Conservation (phyloP, 2,888 invertebrate species). For the Lacanobia oleracea region DNA sequence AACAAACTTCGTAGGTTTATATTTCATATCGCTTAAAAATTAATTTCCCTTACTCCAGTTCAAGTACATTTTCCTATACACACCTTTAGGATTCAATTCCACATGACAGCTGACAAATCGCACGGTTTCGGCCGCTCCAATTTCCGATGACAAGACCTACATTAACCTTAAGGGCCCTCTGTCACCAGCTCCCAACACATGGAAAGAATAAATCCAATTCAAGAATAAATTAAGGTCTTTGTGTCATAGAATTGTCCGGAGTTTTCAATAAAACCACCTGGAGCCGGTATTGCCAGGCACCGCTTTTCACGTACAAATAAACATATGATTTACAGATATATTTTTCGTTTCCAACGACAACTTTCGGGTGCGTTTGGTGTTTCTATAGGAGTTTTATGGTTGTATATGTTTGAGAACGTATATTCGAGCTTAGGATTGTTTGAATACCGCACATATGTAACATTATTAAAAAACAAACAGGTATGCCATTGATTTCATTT, state of each 20-base stretch:
- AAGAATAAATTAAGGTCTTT: slow-evolving; percentile 89
- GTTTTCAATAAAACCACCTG: slow-evolving; percentile 74
- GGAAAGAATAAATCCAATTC: slow-evolving; percentile 86
- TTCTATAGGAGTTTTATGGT: slow-evolving; percentile 45
- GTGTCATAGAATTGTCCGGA: slow-evolving; percentile 82
- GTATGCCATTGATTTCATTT: not conserved
- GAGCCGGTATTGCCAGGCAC: slow-evolving; percentile 73
- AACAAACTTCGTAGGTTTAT: not conserved
- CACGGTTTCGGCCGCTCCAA: slow-evolving; percentile 83
- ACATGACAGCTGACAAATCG: slow-evolving; percentile 85
- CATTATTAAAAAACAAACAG: slow-evolving; percentile 10
- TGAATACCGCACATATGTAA: not conserved
- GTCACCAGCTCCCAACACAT: slow-evolving; percentile 83
- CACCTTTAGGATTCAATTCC: slow-evolving; percentile 82
- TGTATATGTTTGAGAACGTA: slow-evolving; percentile 6
- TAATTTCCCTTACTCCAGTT: slow-evolving; percentile 45
- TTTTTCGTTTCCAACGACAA: slow-evolving; percentile 68
- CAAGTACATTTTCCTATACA: slow-evolving; percentile 68
- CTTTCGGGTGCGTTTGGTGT: slow-evolving; percentile 53
- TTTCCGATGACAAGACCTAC: slow-evolving; percentile 88
- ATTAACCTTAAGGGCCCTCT: slow-evolving; percentile 88
- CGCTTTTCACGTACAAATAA: slow-evolving; percentile 74
- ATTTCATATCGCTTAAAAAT: slow-evolving; percentile 35
- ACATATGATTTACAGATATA: slow-evolving; percentile 77
- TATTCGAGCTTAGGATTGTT: slow-evolving; percentile 18